These are phyloP conservation scores for Phylloscopus trochilus DNA, from an alignment of 2,113 vertebrate species.

Conservation along the genomic window DNA sequence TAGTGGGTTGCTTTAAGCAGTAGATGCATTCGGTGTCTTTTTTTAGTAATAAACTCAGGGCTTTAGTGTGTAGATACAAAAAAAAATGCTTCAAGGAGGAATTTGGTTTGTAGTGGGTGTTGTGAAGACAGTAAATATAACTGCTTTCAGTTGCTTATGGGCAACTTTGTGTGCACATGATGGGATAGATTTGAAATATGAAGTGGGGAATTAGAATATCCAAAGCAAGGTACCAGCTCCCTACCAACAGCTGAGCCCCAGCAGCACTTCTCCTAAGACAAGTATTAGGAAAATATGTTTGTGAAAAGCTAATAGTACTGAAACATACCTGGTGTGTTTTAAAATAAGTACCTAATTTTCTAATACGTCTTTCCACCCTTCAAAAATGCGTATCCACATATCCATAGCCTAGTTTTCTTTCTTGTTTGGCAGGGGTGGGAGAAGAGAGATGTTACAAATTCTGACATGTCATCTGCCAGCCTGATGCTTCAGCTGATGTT, in stretches of 20 bases:
- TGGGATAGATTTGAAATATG: background rate
- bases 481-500: background rate
- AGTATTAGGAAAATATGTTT: background rate
- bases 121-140: background rate
- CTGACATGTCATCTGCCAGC: conserved; percentile 6
- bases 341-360: background rate
- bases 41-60: background rate
- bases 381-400: background rate
- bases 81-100: background rate
- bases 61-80: background rate
- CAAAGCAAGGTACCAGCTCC: background rate
- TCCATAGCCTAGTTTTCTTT: background rate
- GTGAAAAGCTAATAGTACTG: background rate
- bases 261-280: background rate
- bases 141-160: background rate
- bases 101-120: background rate
- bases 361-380: background rate
- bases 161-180: background rate
- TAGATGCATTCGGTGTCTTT: background rate
- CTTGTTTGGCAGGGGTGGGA: background rate
- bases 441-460: background rate
- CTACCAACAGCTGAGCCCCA: background rate
- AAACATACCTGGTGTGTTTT: background rate
- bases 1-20: background rate
- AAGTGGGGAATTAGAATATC: background rate